Conservation (phyloP, 1,140 invertebrate species). For the Bombyx mori region DNA sequence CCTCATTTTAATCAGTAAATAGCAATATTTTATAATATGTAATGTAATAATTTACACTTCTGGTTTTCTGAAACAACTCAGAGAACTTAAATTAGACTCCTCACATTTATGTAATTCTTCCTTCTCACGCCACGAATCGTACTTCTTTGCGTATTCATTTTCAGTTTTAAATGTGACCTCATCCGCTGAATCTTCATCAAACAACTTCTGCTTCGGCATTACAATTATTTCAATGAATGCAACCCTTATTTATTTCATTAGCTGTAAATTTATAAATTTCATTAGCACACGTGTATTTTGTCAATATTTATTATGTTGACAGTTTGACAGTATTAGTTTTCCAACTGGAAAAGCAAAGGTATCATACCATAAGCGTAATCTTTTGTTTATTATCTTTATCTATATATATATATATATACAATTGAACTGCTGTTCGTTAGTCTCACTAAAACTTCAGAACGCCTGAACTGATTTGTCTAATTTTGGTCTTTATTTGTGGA, state of each 20-base stretch:
- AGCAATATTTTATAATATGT: background rate
- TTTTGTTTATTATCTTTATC: too few relatives aligned
- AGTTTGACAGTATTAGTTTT: background rate
- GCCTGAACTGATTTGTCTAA: too few relatives aligned
- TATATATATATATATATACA: background rate
- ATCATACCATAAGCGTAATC: too few relatives aligned
- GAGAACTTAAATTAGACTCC: conserved; percentile 16
- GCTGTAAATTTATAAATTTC: background rate
- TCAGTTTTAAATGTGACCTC: conserved; percentile 78
- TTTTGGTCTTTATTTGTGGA: too few relatives aligned
- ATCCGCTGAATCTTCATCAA: conserved; percentile 56
- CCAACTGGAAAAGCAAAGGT: background rate
- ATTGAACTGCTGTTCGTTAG: too few relatives aligned
- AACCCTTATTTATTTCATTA: too few relatives aligned
- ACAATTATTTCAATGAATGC: too few relatives aligned
- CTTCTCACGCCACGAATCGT: conserved; percentile 85
- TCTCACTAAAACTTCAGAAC: too few relatives aligned
- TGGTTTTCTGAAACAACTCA: too few relatives aligned
- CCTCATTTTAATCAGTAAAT: conserved; percentile 1
- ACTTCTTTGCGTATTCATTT: conserved; percentile 85
- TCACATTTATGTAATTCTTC: conserved; percentile 90
- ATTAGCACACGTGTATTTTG: background rate
- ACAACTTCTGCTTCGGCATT: conserved; percentile 51
- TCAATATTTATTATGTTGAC: background rate
- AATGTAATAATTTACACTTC: too few relatives aligned